Evolutionary conservation across 1,140 invertebrate species (phyloP).

Genomic region (Aphidius ervi): DNA sequence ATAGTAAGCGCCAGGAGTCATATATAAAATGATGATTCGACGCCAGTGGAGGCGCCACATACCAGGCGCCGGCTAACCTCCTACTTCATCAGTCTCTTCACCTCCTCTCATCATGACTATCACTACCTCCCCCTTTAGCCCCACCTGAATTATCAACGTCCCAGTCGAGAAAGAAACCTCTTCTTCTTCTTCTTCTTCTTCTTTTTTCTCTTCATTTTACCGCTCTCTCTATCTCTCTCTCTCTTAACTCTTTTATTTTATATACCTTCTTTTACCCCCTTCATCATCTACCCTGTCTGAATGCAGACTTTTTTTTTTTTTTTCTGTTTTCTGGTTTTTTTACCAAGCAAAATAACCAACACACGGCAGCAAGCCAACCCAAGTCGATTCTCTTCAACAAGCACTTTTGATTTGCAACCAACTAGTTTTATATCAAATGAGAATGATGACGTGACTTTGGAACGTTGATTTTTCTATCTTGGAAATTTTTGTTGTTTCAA

Average conservation of each 20-base stretch:
- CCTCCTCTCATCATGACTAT: constrained; percentile 7
- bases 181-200: too few relatives aligned
- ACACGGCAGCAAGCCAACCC: background rate
- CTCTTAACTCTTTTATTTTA: background rate
- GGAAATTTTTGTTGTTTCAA: too few relatives aligned
- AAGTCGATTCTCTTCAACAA: too few relatives aligned
- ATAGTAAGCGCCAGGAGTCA: constrained; percentile 29
- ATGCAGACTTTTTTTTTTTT: constrained; percentile 6
- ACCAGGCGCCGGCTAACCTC: constrained; percentile 47
- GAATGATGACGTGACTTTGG: too few relatives aligned
- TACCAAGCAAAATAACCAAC: constrained; percentile 1
- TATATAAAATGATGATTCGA: constrained; percentile 44
- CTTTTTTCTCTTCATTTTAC: background rate
- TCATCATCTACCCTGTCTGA: background rate
- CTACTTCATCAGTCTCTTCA: constrained; percentile 19
- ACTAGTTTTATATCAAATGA: too few relatives aligned
- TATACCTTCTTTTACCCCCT: background rate
- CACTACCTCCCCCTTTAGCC: too few relatives aligned
- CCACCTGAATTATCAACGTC: too few relatives aligned
- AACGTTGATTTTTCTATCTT: too few relatives aligned
- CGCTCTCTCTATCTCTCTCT: constrained; percentile 6
- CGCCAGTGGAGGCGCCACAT: constrained; percentile 50
- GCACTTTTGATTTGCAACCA: too few relatives aligned
- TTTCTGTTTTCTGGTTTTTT: background rate
- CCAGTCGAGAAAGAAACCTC: too few relatives aligned